phyloP scores from a whole-genome alignment of 2,888 invertebrate genomes.

The Parnassius smintheus region DNA sequence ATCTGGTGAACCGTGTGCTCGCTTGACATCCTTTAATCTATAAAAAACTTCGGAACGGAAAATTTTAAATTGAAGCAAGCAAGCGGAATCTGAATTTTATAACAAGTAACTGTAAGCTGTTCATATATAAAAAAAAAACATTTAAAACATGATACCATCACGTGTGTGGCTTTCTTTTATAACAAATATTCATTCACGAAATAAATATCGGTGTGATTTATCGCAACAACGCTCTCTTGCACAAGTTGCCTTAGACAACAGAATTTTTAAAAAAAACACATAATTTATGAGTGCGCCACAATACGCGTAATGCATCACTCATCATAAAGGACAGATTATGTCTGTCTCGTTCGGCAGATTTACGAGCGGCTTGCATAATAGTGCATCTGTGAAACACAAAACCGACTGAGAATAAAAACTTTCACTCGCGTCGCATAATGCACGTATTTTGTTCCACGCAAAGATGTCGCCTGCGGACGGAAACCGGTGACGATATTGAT shows the following conservation, averaged over 20 bases:
- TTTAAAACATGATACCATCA: slow-evolving; percentile 1
- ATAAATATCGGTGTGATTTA: slow-evolving; percentile 16
- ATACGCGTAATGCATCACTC: slow-evolving; percentile 74
- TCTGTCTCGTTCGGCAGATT: slow-evolving; percentile 65
- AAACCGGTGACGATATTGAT: background rate
- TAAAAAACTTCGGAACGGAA: too few species aligned
- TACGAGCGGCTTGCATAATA: slow-evolving; percentile 66
- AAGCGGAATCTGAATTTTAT: too few species aligned
- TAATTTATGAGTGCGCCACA: slow-evolving; percentile 66
- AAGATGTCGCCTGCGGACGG: slow-evolving; percentile 20
- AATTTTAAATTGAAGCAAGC: too few species aligned
- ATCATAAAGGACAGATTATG: slow-evolving; percentile 77
- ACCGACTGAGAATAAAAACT: slow-evolving; percentile 17
- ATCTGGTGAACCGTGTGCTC: too few species aligned
- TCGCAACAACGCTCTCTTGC: slow-evolving; percentile 27
- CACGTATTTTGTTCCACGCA: slow-evolving; percentile 25
- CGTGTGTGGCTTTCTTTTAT: slow-evolving; percentile 16
- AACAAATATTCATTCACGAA: slow-evolving; percentile 9
- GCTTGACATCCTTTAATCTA: too few species aligned
- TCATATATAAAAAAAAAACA: background rate
- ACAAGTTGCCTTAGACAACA: slow-evolving; percentile 36
- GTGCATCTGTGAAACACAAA: slow-evolving; percentile 35
- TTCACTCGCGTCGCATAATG: slow-evolving; percentile 18
- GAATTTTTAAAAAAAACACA: slow-evolving; percentile 33
- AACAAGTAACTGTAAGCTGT: too few species aligned